Percentiles rank a stretch among this genome's conserved stretches.
Conservation (phyloP, 53 echinoderm and acorn worm genomes). For the Temnopleurus reevesii region DNA sequence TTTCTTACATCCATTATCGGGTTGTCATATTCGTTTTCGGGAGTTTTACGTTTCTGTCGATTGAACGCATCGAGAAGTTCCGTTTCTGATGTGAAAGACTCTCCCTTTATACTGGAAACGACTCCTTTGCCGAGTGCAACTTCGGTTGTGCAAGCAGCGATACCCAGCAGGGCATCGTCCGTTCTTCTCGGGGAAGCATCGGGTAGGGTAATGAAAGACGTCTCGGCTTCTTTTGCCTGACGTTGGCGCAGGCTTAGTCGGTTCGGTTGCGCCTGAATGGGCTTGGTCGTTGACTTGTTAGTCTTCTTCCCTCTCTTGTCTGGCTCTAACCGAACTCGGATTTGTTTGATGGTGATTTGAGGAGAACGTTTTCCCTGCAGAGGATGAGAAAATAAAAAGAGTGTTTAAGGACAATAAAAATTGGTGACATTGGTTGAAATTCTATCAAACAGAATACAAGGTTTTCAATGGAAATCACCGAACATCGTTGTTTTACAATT, state of each 20-base stretch:
- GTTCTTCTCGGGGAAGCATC: neutral
- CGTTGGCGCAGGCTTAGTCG: neutral
- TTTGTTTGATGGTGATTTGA: slow-evolving; percentile 23
- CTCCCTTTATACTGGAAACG: neutral
- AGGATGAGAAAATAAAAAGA: neutral
- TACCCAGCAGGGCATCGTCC: neutral
- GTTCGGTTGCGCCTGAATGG: neutral
- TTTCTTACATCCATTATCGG: slow-evolving; percentile 44
- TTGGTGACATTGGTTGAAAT: too few relatives aligned
- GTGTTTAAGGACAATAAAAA: too few relatives aligned
- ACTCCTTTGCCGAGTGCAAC: slow-evolving; percentile 14
- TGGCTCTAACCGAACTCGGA: slow-evolving; percentile 20
- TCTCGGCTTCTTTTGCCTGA: slow-evolving; percentile 12
- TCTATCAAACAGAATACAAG: too few relatives aligned
- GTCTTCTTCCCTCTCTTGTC: neutral
- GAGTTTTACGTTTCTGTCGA: neutral
- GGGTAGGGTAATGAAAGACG: slow-evolving; percentile 17
- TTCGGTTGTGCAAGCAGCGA: neutral
- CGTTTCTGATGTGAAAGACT: slow-evolving; percentile 55
- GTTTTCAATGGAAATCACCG: too few relatives aligned
- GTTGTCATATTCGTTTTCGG: slow-evolving; percentile 32
- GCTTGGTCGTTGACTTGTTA: neutral
- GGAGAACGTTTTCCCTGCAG: slow-evolving; percentile 48
- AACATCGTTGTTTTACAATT: too few relatives aligned
- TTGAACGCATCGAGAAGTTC: slow-evolving; percentile 1